Evolutionary conservation across 2,888 invertebrate species (phyloP).

Genomic region (Pollenia griseotomentosa): DNA sequence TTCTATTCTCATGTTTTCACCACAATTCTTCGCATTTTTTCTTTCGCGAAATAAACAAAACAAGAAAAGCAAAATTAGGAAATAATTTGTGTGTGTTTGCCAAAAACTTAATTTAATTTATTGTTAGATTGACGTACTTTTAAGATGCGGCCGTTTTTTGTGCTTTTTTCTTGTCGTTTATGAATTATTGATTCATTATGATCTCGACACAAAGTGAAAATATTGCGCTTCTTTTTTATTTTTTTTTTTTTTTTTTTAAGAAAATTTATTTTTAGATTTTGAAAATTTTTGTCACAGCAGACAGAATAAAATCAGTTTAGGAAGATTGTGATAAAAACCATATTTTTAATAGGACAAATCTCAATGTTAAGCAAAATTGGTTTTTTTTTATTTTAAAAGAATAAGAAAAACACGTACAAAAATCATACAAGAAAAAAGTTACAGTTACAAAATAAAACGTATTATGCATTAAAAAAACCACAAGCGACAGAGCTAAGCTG

Average conservation of each 20-base stretch:
- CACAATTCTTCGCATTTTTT: background rate
- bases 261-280: slow-evolving; percentile 39
- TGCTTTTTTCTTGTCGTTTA: background rate
- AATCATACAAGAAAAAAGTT: no score
- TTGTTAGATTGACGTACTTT: slow-evolving; percentile 35
- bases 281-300: background rate
- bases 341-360: slow-evolving; percentile 40
- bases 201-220: background rate
- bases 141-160: slow-evolving; percentile 15
- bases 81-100: slow-evolving; percentile 14
- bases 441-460: no score
- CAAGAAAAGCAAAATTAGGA: background rate
- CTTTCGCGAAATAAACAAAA: background rate
- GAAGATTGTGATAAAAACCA: slow-evolving; percentile 1
- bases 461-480: no score
- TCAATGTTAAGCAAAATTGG: slow-evolving; percentile 27
- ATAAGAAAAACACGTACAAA: background rate
- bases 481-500: no score
- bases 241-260: no score
- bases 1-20: background rate
- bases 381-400: background rate
- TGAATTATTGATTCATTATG: slow-evolving; percentile 42
- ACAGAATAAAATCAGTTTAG: background rate
- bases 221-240: no score
- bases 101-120: slow-evolving; percentile 25